Conservation (phyloP, 2,797 vertebrate genomes). For the Balearica regulorum region DNA sequence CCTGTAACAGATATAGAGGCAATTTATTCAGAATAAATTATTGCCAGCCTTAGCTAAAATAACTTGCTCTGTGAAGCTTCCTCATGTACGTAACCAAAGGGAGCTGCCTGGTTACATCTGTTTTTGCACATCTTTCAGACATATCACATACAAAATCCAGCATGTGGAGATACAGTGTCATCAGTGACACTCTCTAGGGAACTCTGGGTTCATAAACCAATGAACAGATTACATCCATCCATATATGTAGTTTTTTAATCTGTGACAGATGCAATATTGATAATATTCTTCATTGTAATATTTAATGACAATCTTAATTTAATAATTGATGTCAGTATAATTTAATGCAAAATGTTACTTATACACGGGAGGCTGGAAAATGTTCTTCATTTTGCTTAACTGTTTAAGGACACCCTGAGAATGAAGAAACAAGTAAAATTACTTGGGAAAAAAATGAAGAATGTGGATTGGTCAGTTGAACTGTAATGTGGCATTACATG, state of each 20-base stretch:
- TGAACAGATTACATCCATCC: conserved; percentile 41
- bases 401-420: background rate
- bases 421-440: background rate
- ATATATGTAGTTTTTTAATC: conserved; percentile 66
- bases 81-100: conserved; percentile 56
- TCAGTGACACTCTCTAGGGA: conserved; percentile 57
- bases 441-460: background rate
- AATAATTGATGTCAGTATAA: conserved; percentile 70
- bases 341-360: conserved; percentile 50
- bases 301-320: conserved; percentile 68
- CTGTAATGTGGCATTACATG: background rate
- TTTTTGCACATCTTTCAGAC: conserved; percentile 60
- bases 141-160: conserved; percentile 50
- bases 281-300: conserved; percentile 62
- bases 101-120: conserved; percentile 61
- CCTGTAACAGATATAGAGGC: conserved; percentile 68
- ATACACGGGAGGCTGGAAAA: background rate
- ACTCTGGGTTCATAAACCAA: conserved; percentile 59
- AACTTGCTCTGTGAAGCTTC: conserved; percentile 64
- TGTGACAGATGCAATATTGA: conserved; percentile 58
- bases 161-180: conserved; percentile 52
- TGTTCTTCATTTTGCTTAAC: conserved; percentile 40
- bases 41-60: conserved; percentile 71
- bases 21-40: conserved; percentile 78
- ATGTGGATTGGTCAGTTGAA: background rate